phyloP scores from a whole-genome alignment of 2,113 vertebrate genomes.

The Dinomys branickii region DNA sequence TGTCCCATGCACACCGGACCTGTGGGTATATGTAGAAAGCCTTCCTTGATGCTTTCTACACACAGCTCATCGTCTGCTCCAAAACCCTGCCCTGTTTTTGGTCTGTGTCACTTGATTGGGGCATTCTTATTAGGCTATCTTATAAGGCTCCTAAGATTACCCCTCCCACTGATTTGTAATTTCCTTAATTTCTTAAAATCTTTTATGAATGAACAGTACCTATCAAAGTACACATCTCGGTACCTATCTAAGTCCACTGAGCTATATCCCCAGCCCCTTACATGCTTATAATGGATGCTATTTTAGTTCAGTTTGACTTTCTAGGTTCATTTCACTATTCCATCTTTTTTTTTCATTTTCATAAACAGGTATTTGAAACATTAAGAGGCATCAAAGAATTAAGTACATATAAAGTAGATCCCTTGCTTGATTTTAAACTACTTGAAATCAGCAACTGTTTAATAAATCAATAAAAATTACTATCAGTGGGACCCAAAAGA shows the following conservation, averaged over 20 bases:
- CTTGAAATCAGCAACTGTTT: neutral
- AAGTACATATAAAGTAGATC: neutral
- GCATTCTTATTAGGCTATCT: neutral
- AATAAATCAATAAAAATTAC: neutral
- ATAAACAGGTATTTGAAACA: neutral
- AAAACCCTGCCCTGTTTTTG: neutral
- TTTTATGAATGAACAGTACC: neutral
- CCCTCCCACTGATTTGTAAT: neutral
- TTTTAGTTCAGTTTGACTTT: slow-evolving; percentile 24
- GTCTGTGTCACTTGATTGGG: neutral
- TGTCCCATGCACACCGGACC: neutral
- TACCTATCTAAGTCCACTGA: too few species aligned
- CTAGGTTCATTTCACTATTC: neutral
- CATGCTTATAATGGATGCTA: neutral
- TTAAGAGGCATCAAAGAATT: neutral
- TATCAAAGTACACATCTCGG: too few species aligned
- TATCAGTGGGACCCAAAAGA: neutral
- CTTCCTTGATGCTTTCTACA: neutral
- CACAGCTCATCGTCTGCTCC: neutral
- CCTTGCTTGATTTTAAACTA: neutral
- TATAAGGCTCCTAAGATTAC: neutral
- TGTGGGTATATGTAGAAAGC: neutral
- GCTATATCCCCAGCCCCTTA: too few species aligned
- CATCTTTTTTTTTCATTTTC: neutral
- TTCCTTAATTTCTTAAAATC: neutral